A percentile compares a stretch with the other conserved stretches of the same genome.
Conservation (phyloP, 2,113 vertebrate genomes). For the Neomonachus schauinslandi region DNA sequence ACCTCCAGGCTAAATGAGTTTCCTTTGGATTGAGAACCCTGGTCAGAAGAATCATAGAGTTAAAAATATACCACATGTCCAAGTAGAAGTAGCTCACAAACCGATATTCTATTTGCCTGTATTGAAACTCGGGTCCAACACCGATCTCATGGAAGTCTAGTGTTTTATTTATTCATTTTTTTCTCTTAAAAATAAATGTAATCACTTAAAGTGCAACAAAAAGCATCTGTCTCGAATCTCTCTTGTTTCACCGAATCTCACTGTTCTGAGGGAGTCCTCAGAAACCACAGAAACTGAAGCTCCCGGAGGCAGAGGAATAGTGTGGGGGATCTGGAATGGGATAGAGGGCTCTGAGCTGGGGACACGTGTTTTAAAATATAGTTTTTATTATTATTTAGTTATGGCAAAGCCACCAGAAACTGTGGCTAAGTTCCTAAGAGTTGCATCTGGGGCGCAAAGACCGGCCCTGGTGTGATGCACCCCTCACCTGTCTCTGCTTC, state of each 20-base stretch:
- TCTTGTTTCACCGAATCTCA: background rate
- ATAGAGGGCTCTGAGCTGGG: background rate
- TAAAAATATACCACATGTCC: constrained; percentile 48
- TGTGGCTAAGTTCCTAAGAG: background rate
- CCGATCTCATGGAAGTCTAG: background rate
- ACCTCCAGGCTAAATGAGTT: constrained; percentile 76
- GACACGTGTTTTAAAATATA: background rate
- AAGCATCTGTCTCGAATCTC: background rate
- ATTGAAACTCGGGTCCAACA: background rate
- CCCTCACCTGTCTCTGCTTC: background rate
- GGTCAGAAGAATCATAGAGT: constrained; percentile 11
- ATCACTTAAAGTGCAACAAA: background rate
- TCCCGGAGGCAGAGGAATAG: background rate
- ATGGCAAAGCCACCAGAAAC: background rate
- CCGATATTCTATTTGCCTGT: background rate
- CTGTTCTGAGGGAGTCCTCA: background rate
- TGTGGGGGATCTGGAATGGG: too few relatives aligned
- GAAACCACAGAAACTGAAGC: background rate
- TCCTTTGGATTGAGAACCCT: constrained; percentile 64
- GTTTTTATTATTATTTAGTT: background rate
- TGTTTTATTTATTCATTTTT: background rate
- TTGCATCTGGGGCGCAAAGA: background rate
- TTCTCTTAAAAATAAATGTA: constrained; percentile 23
- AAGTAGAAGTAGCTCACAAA: background rate
- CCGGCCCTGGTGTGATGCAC: too few relatives aligned